Conservation (phyloP, 2,888 invertebrate genomes). For the Phorcus lineatus region DNA sequence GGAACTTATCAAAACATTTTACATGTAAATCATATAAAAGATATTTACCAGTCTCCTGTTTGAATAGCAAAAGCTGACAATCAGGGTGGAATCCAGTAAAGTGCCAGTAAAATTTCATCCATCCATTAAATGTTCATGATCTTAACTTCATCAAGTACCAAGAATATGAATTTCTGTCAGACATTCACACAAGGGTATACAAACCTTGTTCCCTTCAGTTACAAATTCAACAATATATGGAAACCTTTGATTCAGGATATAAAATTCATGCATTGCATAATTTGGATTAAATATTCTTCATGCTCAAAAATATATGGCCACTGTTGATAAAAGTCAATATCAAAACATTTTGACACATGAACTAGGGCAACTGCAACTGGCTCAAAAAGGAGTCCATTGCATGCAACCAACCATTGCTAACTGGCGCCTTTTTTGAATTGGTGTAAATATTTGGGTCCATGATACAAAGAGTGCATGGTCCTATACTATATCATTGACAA, state of each 20-base stretch:
- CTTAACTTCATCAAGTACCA: too few species aligned
- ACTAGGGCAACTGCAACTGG: background rate
- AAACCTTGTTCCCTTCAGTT: too few species aligned
- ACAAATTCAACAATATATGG: too few species aligned
- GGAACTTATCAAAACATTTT: too few species aligned
- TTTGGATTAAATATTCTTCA: background rate
- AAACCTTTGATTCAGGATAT: background rate
- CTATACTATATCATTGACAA: background rate
- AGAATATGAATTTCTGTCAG: too few species aligned
- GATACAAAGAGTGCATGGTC: background rate
- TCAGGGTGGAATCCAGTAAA: too few species aligned
- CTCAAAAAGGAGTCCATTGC: conserved; percentile 7
- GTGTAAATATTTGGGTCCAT: background rate
- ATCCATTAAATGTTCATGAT: too few species aligned
- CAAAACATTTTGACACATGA: conserved; percentile 19
- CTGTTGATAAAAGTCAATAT: conserved; percentile 1
- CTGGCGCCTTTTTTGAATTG: conserved; percentile 19
- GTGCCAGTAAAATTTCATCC: too few species aligned
- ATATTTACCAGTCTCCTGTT: too few species aligned
- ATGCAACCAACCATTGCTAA: background rate
- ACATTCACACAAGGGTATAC: too few species aligned
- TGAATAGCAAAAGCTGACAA: too few species aligned
- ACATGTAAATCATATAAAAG: too few species aligned
- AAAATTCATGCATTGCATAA: background rate
- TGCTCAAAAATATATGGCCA: conserved; percentile 24